Percentiles rank a stretch among this genome's conserved stretches.
phyloP scores from a whole-genome alignment of 2,888 invertebrate genomes.

The Hemaris fuciformis region DNA sequence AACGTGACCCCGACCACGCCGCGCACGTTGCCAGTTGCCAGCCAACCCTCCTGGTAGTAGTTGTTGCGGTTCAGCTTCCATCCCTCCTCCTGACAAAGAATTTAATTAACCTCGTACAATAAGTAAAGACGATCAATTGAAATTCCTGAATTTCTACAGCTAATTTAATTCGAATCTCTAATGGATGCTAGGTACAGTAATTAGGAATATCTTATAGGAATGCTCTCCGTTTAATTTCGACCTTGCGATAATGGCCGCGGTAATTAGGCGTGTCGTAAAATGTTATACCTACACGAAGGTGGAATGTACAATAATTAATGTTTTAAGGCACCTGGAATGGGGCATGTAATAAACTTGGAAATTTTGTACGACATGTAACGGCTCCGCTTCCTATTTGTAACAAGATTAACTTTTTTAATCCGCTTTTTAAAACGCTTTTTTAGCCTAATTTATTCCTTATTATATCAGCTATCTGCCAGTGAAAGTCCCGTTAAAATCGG shows the following conservation, averaged over 20 bases:
- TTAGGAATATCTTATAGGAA: background rate
- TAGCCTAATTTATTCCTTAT: too few species aligned
- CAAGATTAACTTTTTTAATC: background rate
- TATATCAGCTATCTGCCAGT: too few species aligned
- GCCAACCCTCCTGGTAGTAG: conserved; percentile 99
- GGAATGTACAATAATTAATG: background rate
- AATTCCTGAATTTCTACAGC: background rate
- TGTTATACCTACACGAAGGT: background rate
- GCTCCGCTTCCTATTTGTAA: background rate
- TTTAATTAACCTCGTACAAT: background rate
- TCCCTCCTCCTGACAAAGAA: conserved; percentile 88
- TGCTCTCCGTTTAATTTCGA: background rate
- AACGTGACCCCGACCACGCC: conserved; percentile 98
- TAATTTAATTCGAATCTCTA: background rate
- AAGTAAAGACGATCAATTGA: background rate
- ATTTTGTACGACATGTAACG: background rate
- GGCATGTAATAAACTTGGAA: background rate
- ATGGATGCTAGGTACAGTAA: background rate
- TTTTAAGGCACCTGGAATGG: background rate
- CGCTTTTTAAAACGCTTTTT: background rate
- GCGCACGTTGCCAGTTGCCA: conserved; percentile 96
- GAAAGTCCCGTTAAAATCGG: too few species aligned
- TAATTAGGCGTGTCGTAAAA: conserved; percentile 3
- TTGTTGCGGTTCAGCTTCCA: conserved; percentile 97
- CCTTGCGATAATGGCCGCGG: conserved; percentile 13